Percentiles rank a stretch among this genome's conserved stretches.
Evolutionary conservation across 2,113 vertebrate species (phyloP).

Genomic region (Leptobrachium ailaonicum): DNA sequence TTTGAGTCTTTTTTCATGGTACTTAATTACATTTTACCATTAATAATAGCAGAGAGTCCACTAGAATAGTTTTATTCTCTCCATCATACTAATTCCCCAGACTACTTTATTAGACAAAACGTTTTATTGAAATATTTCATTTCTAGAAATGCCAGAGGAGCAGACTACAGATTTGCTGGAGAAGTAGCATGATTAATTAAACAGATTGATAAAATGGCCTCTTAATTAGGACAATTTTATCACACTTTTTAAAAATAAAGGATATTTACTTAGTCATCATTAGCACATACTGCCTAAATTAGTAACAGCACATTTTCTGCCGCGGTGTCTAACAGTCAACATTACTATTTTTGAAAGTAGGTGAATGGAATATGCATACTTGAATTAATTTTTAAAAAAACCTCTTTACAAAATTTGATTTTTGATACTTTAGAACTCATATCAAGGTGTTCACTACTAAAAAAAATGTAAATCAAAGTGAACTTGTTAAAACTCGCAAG

Average conservation of each 20-base stretch:
- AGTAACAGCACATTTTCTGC: conserved; percentile 76
- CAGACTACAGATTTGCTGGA: conserved; percentile 74
- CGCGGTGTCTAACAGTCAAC: conserved; percentile 59
- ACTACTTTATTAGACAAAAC: conserved; percentile 51
- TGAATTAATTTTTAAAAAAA: no score
- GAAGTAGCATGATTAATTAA: conserved; percentile 82
- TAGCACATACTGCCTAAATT: conserved; percentile 76
- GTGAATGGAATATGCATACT: conserved; percentile 67
- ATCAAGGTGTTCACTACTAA: no score
- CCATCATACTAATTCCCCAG: conserved; percentile 26
- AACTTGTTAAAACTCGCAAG: no score
- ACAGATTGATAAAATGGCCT: conserved; percentile 77
- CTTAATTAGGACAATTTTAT: conserved; percentile 80
- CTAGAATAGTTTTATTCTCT: conserved; percentile 30
- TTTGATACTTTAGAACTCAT: no score
- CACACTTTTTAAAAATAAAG: conserved; percentile 63
- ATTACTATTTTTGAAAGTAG: conserved; percentile 51
- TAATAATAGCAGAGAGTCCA: conserved; percentile 40
- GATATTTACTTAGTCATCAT: conserved; percentile 70
- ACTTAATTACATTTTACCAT: conserved; percentile 41
- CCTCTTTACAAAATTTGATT: no score
- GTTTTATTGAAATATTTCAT: conserved; percentile 65
- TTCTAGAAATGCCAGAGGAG: conserved; percentile 65
- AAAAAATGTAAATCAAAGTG: no score
- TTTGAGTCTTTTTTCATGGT: conserved; percentile 4